Base-by-base conservation (phyloP, 1,140 invertebrate genomes). In the Atta texana region DNA sequence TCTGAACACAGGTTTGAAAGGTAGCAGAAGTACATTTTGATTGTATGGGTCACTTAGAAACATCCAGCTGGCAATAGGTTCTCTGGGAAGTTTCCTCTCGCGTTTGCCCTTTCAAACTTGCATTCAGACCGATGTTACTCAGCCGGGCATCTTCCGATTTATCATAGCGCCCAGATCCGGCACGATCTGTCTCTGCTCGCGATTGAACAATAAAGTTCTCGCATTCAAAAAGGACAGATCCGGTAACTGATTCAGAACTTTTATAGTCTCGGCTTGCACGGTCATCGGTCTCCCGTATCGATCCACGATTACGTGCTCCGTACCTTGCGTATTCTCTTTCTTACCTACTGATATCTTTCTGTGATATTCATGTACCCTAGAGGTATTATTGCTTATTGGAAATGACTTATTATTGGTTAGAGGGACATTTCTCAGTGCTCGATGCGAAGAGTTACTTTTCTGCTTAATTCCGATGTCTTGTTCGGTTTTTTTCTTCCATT, bases 111-210 rank as follows among this genome's bases (percentile, higher is more conserved):
- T 94, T 93, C 90, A 94, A 94, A 93, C 90, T 87, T 86, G 91
- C 86, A 93, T 94, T 95, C 95, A 95, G 94, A 95, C 95, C 94
- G 94, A 95, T 87, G 94, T 95, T 94, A 95, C 94, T 95, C 94
- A 95, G 90, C 95, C 95, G 34, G 95, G 95, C 95, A 95, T 95
- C 74, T 95, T 95, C 61, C 94, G 92, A 94, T 94, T 95, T 85
- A 95, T 95, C 93, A 95, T 93, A 74, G 94, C 93, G 87, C 94
- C 94, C n/a, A 95, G 87, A 86, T 95, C 95, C 53, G 91, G 93
- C 82, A 94, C 91, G 24, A 95, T 93, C 61, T 94, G 93, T 55
- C 94, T 95, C 39, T 95, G 93, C 63, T 95, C 95, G 8, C 94
- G 94, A 91, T 94, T 95, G 64, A 92, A 94, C 84, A 95, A 87